Evolutionary conservation across 23 tunicate species (phyloP).

Genomic region (Ciona savignyi): DNA sequence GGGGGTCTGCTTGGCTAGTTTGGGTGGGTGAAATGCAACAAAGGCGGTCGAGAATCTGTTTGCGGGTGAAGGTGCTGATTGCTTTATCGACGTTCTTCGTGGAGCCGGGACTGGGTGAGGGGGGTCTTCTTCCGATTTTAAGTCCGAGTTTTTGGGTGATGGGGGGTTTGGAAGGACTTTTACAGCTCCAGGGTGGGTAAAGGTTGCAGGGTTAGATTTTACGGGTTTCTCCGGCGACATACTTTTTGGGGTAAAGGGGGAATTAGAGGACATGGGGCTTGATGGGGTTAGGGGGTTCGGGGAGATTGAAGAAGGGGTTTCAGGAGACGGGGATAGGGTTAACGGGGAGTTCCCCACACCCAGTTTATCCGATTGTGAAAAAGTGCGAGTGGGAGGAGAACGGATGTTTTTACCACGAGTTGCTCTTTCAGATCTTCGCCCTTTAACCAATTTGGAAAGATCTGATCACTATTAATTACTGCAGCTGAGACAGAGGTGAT

Average conservation of each 20-base stretch:
- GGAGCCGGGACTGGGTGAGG: conserved; percentile 34
- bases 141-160: neutral
- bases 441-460: too few species aligned
- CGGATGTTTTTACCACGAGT: neutral
- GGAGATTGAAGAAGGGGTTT: neutral
- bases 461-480: too few species aligned
- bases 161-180: conserved; percentile 15
- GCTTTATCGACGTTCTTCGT: neutral
- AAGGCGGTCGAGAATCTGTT: conserved; percentile 48
- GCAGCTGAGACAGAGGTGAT: too few species aligned
- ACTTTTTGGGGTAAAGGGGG: neutral
- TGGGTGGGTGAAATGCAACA: conserved; percentile 4
- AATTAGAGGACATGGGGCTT: conserved; percentile 2
- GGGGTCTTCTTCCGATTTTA: neutral
- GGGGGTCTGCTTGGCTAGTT: neutral
- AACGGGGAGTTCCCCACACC: neutral
- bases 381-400: neutral
- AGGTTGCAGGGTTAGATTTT: neutral
- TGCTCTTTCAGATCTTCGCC: neutral
- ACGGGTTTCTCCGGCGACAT: neutral
- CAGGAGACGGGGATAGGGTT: neutral
- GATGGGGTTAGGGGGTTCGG: neutral
- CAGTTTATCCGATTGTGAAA: neutral
- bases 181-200: conserved; percentile 7
- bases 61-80: neutral